phyloP scores from a whole-genome alignment of 2,888 invertebrate genomes.

The Agrotis exclamationis region DNA sequence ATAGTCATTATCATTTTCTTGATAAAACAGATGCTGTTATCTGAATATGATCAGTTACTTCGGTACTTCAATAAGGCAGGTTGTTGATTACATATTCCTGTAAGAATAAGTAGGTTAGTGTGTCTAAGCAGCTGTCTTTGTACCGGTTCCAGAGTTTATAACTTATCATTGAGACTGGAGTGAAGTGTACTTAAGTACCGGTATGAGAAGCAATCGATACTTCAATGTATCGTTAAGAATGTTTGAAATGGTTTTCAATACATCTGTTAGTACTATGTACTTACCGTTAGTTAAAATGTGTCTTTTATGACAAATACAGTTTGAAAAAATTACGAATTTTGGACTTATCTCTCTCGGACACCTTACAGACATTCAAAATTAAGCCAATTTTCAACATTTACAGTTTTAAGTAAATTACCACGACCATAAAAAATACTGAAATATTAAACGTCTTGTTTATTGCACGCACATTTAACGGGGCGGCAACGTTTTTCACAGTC shows the following conservation, averaged over 20 bases:
- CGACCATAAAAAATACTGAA: constrained; percentile 22
- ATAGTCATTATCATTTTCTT: too few relatives aligned
- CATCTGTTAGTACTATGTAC: constrained; percentile 12
- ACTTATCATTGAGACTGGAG: constrained; percentile 12
- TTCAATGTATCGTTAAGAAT: neutral
- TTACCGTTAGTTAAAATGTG: neutral
- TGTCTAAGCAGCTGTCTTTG: constrained; percentile 49
- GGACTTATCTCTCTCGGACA: constrained; percentile 15
- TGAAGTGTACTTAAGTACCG: constrained; percentile 13
- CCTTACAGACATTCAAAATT: constrained; percentile 7
- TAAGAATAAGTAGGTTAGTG: constrained; percentile 39
- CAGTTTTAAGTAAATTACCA: constrained; percentile 35
- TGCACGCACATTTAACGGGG: constrained; percentile 47
- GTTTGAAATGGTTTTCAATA: neutral
- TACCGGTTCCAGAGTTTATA: constrained; percentile 35
- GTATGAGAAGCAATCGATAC: neutral
- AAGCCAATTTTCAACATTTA: constrained; percentile 20
- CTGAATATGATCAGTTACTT: constrained; percentile 38
- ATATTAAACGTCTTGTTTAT: constrained; percentile 41
- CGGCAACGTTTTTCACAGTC: constrained; percentile 54
- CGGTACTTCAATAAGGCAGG: constrained; percentile 8
- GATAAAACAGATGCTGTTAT: constrained; percentile 15
- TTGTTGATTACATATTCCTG: constrained; percentile 22
- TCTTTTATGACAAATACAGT: constrained; percentile 2
- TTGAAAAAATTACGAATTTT: neutral